Conservation (phyloP, 2,888 invertebrate species). For the Thecocarcelia acutangulata region DNA sequence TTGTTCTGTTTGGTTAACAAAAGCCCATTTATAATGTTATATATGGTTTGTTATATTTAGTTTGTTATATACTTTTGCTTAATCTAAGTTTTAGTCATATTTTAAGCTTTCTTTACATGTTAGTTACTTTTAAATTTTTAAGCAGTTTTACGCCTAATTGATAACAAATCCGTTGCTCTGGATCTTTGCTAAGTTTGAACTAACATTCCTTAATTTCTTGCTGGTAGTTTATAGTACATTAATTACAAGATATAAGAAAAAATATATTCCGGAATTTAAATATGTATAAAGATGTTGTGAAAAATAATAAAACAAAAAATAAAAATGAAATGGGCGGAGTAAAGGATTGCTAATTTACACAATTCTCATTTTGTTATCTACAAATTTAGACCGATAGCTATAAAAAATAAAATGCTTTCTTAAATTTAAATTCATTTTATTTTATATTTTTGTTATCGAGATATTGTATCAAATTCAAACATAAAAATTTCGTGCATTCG, state of each 20-base stretch:
- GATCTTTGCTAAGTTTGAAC: slow-evolving; percentile 39
- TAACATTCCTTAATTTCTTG: slow-evolving; percentile 52
- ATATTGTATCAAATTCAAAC: neutral
- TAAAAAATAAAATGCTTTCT: slow-evolving; percentile 1
- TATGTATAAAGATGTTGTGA: slow-evolving; percentile 26
- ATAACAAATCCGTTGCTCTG: slow-evolving; percentile 38
- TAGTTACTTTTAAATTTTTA: slow-evolving; percentile 15
- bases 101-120: slow-evolving; percentile 42
- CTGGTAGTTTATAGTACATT: slow-evolving; percentile 39
- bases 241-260: slow-evolving; percentile 53
- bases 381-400: neutral
- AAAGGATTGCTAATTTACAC: slow-evolving; percentile 22
- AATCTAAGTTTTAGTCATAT: slow-evolving; percentile 44
- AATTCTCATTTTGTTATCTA: neutral
- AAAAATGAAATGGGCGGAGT: neutral
- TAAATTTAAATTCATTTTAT: too few relatives aligned
- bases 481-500: slow-evolving; percentile 35
- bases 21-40: too few relatives aligned
- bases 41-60: too few relatives aligned
- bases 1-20: too few relatives aligned
- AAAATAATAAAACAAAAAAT: neutral
- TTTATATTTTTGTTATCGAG: too few relatives aligned
- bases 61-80: neutral
- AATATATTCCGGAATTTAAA: slow-evolving; percentile 65
- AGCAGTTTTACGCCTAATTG: slow-evolving; percentile 43